Base-by-base conservation (phyloP, 2,797 vertebrate species). In the Coregonus sp. region DNA sequence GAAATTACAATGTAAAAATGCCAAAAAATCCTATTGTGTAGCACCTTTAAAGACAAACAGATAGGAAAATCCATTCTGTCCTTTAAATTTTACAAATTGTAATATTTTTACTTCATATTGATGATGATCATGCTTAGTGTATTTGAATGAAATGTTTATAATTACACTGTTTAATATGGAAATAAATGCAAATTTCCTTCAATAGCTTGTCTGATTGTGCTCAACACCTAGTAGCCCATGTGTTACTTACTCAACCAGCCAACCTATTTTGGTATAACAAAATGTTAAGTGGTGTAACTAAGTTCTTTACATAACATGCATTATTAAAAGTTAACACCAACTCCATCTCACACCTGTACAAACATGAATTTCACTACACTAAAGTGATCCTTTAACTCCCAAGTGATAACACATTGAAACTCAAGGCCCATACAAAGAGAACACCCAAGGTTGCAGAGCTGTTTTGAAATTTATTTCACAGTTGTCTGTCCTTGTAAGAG, bases 61-160 rank as follows among this genome's bases (percentile, higher is more conserved):
- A 95, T 94, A 94, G 94, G 88, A 86, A 70, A 91, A 94, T 92
- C 95, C 90, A 92, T 94, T 92, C 93, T 93, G 93, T 96, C 93
- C 94, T 96, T 96, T 94, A 95, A 91, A 98, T 99, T 98, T 90
- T 89, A 96, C 97, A 96, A 96, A 95, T 90, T 93, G 94, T 96
- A 96, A 96, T 94, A 96, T 98, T 99, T 98, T 96, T 99, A 98
- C 96, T 97, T 97, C 95, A 96, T 94, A 96, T 96, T 96, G 96
- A 95, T 92, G 92, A 25, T 25, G 25, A 95, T 96, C 96, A 96
- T 97, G 95, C 94, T 96, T 96, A 95, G 95, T 98, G 96, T 98
- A 96, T 98, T 96, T 97, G 94, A 95, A 97, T 95, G 95, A 97
- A 96, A 94, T 97, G 97, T 98, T 98, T 98, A 96, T 99, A 98